phyloP scores from a whole-genome alignment of 2,888 invertebrate species.

The Cylindroiulus punctatus region DNA sequence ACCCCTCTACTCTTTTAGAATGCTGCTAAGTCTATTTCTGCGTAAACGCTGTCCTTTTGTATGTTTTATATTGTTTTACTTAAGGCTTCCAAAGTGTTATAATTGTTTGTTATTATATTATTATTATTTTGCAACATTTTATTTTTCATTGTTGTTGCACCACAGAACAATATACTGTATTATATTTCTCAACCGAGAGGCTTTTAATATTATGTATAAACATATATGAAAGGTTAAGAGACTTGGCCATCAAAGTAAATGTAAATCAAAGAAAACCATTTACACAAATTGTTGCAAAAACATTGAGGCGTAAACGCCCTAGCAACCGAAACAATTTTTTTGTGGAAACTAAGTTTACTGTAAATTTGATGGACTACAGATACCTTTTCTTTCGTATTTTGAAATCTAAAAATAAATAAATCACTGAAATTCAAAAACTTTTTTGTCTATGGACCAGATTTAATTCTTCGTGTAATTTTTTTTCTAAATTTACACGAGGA shows the following conservation, averaged over 20 bases:
- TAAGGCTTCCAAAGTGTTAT: constrained; percentile 37
- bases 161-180: constrained; percentile 45
- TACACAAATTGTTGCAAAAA: constrained; percentile 18
- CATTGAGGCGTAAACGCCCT: constrained; percentile 1
- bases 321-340: neutral
- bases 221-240: constrained; percentile 40
- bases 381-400: constrained; percentile 14
- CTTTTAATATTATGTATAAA: constrained; percentile 45
- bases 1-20: neutral
- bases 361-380: constrained; percentile 24
- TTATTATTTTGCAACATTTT: constrained; percentile 47
- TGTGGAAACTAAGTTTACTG: neutral
- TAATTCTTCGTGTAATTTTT: neutral
- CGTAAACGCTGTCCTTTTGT: neutral
- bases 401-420: constrained; percentile 39
- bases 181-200: constrained; percentile 38
- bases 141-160: constrained; percentile 47
- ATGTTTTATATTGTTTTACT: constrained; percentile 30
- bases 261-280: constrained; percentile 4
- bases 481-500: constrained; percentile 5
- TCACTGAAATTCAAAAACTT: constrained; percentile 24
- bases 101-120: constrained; percentile 44
- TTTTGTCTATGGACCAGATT: constrained; percentile 34
- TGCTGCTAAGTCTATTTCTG: neutral
- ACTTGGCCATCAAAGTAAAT: constrained; percentile 26